Conservation (phyloP, 2,797 vertebrate genomes). For the Chaetophractus vellerosus region DNA sequence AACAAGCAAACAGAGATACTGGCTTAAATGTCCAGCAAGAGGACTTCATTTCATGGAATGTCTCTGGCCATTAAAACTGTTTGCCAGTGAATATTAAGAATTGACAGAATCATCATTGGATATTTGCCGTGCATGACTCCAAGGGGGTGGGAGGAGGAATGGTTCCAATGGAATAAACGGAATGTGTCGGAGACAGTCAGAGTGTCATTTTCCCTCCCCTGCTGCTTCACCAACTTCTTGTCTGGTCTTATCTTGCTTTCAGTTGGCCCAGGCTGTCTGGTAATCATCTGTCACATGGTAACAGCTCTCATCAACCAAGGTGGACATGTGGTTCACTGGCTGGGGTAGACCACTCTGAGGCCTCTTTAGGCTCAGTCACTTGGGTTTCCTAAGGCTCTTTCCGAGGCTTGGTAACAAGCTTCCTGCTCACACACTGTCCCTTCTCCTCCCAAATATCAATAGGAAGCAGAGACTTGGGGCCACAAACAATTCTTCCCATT, state of each 20-base stretch:
- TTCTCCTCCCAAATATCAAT: not conserved
- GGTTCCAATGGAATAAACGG: no score
- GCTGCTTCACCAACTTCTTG: not conserved
- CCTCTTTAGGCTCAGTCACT: not conserved
- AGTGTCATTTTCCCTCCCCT: no score
- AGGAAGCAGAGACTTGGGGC: not conserved
- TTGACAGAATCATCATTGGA: no score
- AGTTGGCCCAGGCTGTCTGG: not conserved
- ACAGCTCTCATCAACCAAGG: no score
- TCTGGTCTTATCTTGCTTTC: no score
- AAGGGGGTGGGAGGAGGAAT: no score
- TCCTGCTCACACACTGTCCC: not conserved
- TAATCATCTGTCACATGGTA: not conserved
- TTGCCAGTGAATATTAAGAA: no score
- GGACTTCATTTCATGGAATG: no score
- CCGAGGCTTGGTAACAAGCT: not conserved
- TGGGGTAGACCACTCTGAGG: no score
- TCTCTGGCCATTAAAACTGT: no score
- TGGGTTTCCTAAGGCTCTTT: not conserved
- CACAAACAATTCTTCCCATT: not conserved
- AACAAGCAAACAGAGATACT: not conserved
- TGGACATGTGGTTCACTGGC: not conserved
- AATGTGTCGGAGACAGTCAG: fast-evolving
- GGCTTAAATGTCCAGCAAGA: not conserved
- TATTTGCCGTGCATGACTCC: no score